These are phyloP conservation scores for Drosophila sp. DNA, from an alignment of 1,140 invertebrate species.

Conservation along the genomic window DNA sequence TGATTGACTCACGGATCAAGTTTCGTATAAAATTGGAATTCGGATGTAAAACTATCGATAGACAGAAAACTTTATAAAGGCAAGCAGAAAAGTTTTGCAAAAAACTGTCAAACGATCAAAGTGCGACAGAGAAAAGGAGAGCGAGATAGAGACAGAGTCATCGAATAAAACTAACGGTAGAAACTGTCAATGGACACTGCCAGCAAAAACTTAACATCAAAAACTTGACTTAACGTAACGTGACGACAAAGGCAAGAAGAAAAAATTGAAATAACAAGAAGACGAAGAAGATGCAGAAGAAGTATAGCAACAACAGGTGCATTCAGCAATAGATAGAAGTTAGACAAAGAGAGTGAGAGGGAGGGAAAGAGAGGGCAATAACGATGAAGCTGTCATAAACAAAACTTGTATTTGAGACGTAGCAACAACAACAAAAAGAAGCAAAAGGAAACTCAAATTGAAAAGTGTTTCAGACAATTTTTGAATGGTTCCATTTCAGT, in stretches of 20 bases:
- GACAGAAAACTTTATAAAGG: constrained; percentile 50
- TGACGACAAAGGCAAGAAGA: constrained; percentile 47
- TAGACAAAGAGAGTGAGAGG: background rate
- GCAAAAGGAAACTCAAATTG: constrained; percentile 10
- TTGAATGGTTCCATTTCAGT: background rate
- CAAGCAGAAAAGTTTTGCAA: constrained; percentile 56
- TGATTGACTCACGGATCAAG: constrained; percentile 6
- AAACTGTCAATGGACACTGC: constrained; percentile 64
- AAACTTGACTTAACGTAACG: constrained; percentile 64
- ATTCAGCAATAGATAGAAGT: constrained; percentile 6
- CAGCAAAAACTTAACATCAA: constrained; percentile 65
- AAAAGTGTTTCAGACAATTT: constrained; percentile 10
- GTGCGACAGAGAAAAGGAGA: constrained; percentile 1
- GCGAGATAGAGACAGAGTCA: constrained; percentile 6
- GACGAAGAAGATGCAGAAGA: constrained; percentile 15
- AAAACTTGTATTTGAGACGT: constrained; percentile 34
- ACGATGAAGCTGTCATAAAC: constrained; percentile 52
- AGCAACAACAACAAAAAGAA: constrained; percentile 8
- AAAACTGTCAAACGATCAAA: constrained; percentile 37
- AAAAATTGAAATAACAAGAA: constrained; percentile 20
- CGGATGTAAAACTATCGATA: constrained; percentile 27
- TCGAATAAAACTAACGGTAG: constrained; percentile 57
- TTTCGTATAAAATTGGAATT: background rate
- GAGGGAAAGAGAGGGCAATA: background rate
- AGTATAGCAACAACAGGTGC: constrained; percentile 47